These are phyloP conservation scores for Chymomyza procnemis DNA, from an alignment of 2,888 invertebrate species.

Conservation along the genomic window DNA sequence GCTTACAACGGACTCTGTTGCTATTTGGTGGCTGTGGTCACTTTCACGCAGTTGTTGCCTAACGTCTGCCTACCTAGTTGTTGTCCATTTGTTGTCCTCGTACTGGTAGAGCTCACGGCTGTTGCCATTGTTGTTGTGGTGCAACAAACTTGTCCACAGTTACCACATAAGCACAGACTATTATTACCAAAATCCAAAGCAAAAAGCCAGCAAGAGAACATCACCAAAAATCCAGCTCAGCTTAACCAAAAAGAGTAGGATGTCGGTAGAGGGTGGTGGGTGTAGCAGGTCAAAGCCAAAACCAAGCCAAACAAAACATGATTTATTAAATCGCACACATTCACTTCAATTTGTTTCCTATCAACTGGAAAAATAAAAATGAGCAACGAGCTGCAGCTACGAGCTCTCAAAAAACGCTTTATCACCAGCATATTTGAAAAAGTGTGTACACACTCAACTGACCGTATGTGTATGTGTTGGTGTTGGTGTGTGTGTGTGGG, in stretches of 20 bases:
- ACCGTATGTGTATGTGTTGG: background rate
- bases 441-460: background rate
- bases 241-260: too few species aligned
- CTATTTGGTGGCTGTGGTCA: slow-evolving; percentile 54
- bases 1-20: background rate
- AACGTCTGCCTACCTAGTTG: slow-evolving; percentile 53
- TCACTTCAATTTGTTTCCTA: slow-evolving; percentile 73
- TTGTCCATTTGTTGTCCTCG: slow-evolving; percentile 14
- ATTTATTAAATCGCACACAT: slow-evolving; percentile 70
- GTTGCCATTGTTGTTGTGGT: slow-evolving; percentile 37
- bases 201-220: background rate
- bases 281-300: slow-evolving; percentile 27
- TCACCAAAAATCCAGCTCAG: background rate
- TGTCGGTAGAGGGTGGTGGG: too few species aligned
- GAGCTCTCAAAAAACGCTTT: background rate
- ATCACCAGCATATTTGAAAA: background rate
- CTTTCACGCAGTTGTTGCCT: slow-evolving; percentile 67
- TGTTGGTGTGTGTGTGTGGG: background rate
- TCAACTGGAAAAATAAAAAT: slow-evolving; percentile 63
- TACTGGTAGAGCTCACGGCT: background rate
- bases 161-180: slow-evolving; percentile 68
- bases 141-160: slow-evolving; percentile 60
- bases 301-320: slow-evolving; percentile 71
- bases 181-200: slow-evolving; percentile 45
- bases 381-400: background rate